Evolutionary conservation across 1,140 invertebrate species (phyloP).

Genomic region (Cotesia chilonis): DNA sequence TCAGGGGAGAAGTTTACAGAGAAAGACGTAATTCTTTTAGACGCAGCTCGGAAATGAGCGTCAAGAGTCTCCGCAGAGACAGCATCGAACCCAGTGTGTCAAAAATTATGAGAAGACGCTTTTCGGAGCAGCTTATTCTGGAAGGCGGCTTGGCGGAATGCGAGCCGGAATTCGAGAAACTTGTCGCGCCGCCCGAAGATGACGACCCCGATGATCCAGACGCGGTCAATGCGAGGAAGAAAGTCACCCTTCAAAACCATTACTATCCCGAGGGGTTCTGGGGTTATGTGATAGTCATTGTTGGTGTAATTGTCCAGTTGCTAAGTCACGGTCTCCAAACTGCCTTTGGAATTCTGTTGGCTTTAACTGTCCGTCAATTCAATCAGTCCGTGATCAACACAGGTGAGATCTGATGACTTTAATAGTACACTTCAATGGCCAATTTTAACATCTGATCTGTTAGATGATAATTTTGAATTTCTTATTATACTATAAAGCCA

Average conservation of each 20-base stretch:
- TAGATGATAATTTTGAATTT: too few species aligned
- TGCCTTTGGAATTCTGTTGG: constrained; percentile 63
- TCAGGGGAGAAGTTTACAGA: neutral
- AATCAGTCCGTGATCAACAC: constrained; percentile 34
- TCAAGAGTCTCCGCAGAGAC: constrained; percentile 33
- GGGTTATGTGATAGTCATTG: constrained; percentile 78
- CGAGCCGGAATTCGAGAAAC: constrained; percentile 47
- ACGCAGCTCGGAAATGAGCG: constrained; percentile 29
- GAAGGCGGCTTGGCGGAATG: constrained; percentile 46
- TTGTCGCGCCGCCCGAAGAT: constrained; percentile 31
- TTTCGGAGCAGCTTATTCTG: constrained; percentile 55
- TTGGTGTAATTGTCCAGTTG: constrained; percentile 72
- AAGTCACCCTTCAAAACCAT: constrained; percentile 68
- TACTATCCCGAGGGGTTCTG: constrained; percentile 84
- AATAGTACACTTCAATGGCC: too few species aligned
- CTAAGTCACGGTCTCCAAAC: constrained; percentile 74
- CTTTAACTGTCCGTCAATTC: constrained; percentile 51
- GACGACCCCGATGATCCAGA: constrained; percentile 50
- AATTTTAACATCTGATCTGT: too few species aligned
- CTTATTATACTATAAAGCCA: too few species aligned
- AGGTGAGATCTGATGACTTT: constrained; percentile 40
- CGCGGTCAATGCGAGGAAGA: constrained; percentile 56
- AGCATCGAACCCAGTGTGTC: constrained; percentile 46
- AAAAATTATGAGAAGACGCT: constrained; percentile 54
- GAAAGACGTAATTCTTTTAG: constrained; percentile 9